phyloP scores from a whole-genome alignment of 2,797 vertebrate species.

The Thunnus albacares region DNA sequence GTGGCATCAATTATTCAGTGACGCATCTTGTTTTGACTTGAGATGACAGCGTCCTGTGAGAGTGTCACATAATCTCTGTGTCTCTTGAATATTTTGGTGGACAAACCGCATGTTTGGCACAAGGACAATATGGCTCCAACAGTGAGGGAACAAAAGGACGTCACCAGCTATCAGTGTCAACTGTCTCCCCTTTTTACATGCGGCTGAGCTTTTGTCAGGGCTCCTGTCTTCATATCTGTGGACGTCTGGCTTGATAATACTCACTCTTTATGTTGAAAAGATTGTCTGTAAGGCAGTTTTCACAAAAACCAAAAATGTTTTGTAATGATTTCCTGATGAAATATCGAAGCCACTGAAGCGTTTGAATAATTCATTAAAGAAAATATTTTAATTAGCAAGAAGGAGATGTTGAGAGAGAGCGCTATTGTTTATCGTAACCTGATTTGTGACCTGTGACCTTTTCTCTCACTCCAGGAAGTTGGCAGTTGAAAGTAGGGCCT shows the following conservation, averaged over 20 bases:
- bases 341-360: background rate
- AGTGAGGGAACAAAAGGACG: constrained; percentile 31
- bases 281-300: background rate
- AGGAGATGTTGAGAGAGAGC: constrained; percentile 27
- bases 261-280: background rate
- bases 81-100: constrained; percentile 42
- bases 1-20: constrained; percentile 57
- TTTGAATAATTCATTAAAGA: background rate
- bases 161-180: constrained; percentile 37
- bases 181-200: background rate
- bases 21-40: constrained; percentile 58
- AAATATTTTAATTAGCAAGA: constrained; percentile 33
- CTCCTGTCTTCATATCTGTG: background rate
- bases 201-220: background rate
- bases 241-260: background rate
- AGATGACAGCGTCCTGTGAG: constrained; percentile 51
- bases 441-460: constrained; percentile 35
- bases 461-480: constrained; percentile 58
- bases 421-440: constrained; percentile 40
- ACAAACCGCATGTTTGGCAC: constrained; percentile 58
- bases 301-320: constrained; percentile 1
- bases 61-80: constrained; percentile 53
- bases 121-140: constrained; percentile 31
- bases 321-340: background rate
- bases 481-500: constrained; percentile 43